Evolutionary conservation across 2,113 vertebrate species (phyloP).

Genomic region (Delphinapterus leucas): DNA sequence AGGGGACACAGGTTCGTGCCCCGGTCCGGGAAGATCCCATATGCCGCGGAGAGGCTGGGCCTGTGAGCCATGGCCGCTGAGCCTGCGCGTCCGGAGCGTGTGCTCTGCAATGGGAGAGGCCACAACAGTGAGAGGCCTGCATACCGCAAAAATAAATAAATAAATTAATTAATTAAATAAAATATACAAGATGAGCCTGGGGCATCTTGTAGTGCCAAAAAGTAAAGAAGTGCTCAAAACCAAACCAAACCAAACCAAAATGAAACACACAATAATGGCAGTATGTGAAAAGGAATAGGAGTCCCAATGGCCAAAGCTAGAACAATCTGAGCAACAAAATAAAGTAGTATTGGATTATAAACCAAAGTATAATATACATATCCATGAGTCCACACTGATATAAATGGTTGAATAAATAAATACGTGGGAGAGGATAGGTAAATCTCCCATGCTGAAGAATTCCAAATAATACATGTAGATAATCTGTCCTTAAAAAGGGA

Average conservation of each 20-base stretch:
- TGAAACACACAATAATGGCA: background rate
- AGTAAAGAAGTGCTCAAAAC: constrained; percentile 5
- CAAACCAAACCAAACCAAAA: background rate
- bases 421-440: background rate
- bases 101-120: too few relatives aligned
- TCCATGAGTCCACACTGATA: background rate
- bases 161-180: background rate
- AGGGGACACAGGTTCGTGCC: too few relatives aligned
- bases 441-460: background rate
- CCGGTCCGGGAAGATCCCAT: too few relatives aligned
- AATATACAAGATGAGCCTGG: background rate
- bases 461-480: background rate
- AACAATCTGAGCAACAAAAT: background rate
- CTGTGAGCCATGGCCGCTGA: too few relatives aligned
- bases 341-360: background rate
- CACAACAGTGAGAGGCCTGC: too few relatives aligned
- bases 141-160: too few relatives aligned
- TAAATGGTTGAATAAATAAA: background rate
- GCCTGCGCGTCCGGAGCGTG: too few relatives aligned
- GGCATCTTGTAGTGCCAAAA: background rate
- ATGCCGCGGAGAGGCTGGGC: too few relatives aligned
- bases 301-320: background rate
- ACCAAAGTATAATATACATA: background rate
- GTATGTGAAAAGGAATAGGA: background rate
- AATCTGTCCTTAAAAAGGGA: background rate